Percentiles rank a stretch among this genome's conserved stretches.
These are phyloP conservation scores for Drosophila yooni DNA, from an alignment of 2,888 invertebrate genomes.

Conservation along the genomic window DNA sequence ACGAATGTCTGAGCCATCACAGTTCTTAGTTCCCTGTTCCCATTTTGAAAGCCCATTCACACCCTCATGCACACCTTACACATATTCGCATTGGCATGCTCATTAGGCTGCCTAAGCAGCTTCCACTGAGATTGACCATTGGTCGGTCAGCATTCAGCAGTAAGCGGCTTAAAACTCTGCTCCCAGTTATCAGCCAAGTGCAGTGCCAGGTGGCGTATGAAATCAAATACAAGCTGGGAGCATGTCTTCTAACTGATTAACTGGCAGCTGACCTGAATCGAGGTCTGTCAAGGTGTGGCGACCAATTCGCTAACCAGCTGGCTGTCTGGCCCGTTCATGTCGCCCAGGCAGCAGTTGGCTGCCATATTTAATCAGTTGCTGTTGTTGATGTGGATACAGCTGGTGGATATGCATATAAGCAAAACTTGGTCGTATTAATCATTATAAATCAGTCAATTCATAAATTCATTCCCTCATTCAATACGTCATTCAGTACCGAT, in stretches of 20 bases:
- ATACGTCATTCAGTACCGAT: slow-evolving; percentile 38
- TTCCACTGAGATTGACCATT: slow-evolving; percentile 18
- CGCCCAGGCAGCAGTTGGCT: background rate
- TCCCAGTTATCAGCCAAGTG: slow-evolving; percentile 18
- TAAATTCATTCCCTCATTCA: slow-evolving; percentile 38
- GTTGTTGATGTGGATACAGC: slow-evolving; percentile 36
- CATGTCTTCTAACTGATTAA: slow-evolving; percentile 50
- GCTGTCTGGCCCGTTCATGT: background rate
- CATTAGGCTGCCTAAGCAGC: slow-evolving; percentile 57
- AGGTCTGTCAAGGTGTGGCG: slow-evolving; percentile 22
- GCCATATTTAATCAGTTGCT: slow-evolving; percentile 20
- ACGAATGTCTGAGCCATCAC: background rate
- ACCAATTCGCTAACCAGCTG: slow-evolving; percentile 15
- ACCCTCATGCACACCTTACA: slow-evolving; percentile 3
- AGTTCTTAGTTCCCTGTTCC: background rate
- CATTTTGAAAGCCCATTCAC: background rate
- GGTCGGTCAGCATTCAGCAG: background rate
- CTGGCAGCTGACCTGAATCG: slow-evolving; percentile 26
- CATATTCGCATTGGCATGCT: slow-evolving; percentile 20
- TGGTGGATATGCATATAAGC: slow-evolving; percentile 41
- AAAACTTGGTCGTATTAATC: slow-evolving; percentile 72
- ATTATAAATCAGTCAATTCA: slow-evolving; percentile 76
- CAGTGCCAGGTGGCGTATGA: slow-evolving; percentile 16
- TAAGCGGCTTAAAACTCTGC: slow-evolving; percentile 52
- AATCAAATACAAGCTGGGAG: background rate